phyloP scores from a whole-genome alignment of 2,888 invertebrate genomes.

The Hylaea fasciaria region DNA sequence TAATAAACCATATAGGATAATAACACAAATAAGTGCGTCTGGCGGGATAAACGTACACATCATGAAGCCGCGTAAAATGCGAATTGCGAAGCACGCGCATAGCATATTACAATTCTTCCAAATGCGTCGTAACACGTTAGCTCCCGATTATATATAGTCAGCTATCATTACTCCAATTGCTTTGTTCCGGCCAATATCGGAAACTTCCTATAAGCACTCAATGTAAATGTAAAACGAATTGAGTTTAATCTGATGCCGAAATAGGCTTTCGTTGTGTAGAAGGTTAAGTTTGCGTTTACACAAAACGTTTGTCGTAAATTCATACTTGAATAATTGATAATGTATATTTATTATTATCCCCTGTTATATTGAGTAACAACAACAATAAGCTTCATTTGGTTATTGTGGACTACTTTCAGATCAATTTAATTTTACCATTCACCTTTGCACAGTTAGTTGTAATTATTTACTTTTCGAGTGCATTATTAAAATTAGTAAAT shows the following conservation, averaged over 20 bases:
- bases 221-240: not conserved
- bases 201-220: not conserved
- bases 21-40: not conserved
- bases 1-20: not conserved
- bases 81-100: too few relatives aligned
- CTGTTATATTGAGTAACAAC: too few relatives aligned
- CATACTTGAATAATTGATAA: too few relatives aligned
- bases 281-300: not conserved
- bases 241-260: not conserved
- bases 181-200: conserved; percentile 1
- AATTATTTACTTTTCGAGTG: too few relatives aligned
- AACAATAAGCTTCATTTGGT: too few relatives aligned
- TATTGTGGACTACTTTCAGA: too few relatives aligned
- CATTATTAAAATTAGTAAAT: too few relatives aligned
- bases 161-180: not conserved
- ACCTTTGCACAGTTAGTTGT: too few relatives aligned
- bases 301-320: too few relatives aligned
- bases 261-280: not conserved
- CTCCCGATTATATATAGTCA: not conserved
- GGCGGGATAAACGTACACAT: not conserved
- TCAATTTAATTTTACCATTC: too few relatives aligned
- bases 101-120: not conserved
- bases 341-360: not conserved
- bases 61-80: too few relatives aligned
- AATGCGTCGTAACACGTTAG: not conserved